Evolutionary conservation across 2,797 vertebrate species (phyloP).

Genomic region (Mycteria americana): DNA sequence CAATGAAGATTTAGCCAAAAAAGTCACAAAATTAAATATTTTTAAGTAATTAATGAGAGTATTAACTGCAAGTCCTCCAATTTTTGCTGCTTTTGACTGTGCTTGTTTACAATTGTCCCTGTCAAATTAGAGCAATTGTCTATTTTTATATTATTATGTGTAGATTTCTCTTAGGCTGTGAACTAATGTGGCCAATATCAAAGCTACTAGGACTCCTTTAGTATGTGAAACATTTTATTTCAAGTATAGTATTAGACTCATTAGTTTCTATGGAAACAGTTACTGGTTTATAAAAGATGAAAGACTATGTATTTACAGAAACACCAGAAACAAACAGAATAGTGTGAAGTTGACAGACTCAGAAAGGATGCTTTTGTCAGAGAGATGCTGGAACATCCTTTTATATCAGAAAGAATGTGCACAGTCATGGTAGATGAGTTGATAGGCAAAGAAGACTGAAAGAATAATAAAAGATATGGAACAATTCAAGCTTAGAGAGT

Average conservation of each 20-base stretch:
- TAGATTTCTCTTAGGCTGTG: background rate
- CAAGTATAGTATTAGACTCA: background rate
- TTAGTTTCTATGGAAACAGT: slow-evolving; percentile 1
- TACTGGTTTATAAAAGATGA: background rate
- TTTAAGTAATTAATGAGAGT: background rate
- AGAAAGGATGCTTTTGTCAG: background rate
- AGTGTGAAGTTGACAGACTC: background rate
- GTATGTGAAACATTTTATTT: background rate
- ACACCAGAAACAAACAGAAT: background rate
- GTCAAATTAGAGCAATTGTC: background rate
- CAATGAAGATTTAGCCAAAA: background rate
- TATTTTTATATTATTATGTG: background rate
- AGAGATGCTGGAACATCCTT: background rate
- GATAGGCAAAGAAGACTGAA: background rate
- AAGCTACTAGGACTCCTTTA: background rate
- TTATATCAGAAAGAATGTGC: background rate
- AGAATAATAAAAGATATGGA: background rate
- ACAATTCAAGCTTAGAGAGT: background rate
- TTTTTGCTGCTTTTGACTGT: fast-evolving
- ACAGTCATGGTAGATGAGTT: background rate
- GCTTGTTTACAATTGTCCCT: background rate
- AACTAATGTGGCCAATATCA: background rate
- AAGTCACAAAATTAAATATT: background rate
- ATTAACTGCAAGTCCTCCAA: background rate
- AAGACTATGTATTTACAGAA: background rate